Percentiles rank a stretch among this genome's conserved stretches.
phyloP scores from a whole-genome alignment of 2,888 invertebrate genomes.

The Drosophila infuscata region DNA sequence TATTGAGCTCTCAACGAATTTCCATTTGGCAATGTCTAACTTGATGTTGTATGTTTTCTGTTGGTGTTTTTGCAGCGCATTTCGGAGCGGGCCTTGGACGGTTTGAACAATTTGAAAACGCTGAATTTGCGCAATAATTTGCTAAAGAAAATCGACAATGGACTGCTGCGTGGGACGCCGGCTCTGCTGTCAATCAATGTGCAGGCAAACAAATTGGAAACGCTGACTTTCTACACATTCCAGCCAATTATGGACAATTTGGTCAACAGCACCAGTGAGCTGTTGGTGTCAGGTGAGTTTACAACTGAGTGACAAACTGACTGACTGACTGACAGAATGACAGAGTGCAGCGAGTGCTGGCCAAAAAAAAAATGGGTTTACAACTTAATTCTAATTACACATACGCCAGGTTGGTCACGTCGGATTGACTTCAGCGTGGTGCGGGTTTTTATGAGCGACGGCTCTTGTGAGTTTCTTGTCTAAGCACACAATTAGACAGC shows the following conservation, averaged over 20 bases:
- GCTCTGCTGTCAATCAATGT: slow-evolving; percentile 91
- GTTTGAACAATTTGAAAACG: slow-evolving; percentile 89
- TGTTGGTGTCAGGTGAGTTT: slow-evolving; percentile 90
- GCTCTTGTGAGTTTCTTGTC: slow-evolving; percentile 42
- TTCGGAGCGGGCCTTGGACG: slow-evolving; percentile 91
- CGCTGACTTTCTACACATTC: slow-evolving; percentile 90
- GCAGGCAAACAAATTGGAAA: slow-evolving; percentile 91
- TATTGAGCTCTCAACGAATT: neutral
- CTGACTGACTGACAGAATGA: slow-evolving; percentile 20
- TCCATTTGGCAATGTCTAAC: slow-evolving; percentile 54
- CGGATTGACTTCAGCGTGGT: neutral
- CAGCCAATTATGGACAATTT: slow-evolving; percentile 92
- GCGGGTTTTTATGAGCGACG: slow-evolving; percentile 54
- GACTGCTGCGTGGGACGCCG: slow-evolving; percentile 90
- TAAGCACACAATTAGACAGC: slow-evolving; percentile 54
- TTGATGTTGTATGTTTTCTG: slow-evolving; percentile 2
- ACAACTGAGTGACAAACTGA: slow-evolving; percentile 20
- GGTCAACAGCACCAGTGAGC: slow-evolving; percentile 90
- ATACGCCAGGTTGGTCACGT: slow-evolving; percentile 62
- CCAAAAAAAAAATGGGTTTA: slow-evolving; percentile 27
- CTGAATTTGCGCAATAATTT: slow-evolving; percentile 92
- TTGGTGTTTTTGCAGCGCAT: slow-evolving; percentile 86
- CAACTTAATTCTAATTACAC: slow-evolving; percentile 74
- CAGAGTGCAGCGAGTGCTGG: slow-evolving; percentile 13
- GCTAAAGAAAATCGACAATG: slow-evolving; percentile 89